Conservation (phyloP, 2,888 invertebrate species). For the Lysandra coridon region DNA sequence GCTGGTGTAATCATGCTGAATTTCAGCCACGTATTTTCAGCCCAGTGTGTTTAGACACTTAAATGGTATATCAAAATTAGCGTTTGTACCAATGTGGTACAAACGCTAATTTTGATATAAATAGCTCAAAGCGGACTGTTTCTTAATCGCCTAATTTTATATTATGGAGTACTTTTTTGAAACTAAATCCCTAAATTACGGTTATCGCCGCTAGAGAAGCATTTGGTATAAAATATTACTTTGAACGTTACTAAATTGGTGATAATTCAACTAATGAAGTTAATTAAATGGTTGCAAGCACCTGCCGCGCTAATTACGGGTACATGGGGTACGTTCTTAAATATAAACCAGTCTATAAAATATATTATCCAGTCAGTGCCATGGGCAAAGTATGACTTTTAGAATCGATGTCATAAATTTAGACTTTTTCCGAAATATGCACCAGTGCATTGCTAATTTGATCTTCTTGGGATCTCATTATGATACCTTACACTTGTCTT, state of each 20-base stretch:
- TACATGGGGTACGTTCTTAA: background rate
- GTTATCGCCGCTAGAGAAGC: background rate
- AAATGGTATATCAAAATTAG: too few species aligned
- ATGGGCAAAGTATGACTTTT: too few species aligned
- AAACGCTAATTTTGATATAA: background rate
- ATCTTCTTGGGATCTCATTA: too few species aligned
- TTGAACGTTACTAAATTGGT: background rate
- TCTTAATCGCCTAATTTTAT: background rate
- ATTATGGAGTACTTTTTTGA: background rate
- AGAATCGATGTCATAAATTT: too few species aligned
- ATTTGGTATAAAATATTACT: background rate
- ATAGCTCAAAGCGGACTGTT: background rate
- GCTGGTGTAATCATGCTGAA: too few species aligned
- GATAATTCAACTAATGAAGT: conserved; percentile 12
- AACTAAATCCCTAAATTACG: background rate
- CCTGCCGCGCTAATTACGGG: background rate
- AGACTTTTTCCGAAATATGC: too few species aligned
- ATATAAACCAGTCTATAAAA: background rate
- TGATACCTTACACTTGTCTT: too few species aligned
- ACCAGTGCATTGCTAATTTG: too few species aligned
- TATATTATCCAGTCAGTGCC: too few species aligned
- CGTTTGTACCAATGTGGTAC: too few species aligned
- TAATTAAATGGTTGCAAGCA: conserved; percentile 2
- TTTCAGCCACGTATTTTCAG: too few species aligned
- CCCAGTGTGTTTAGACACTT: too few species aligned